These are phyloP conservation scores for Bibio marci DNA, from an alignment of 2,888 invertebrate genomes.

Conservation along the genomic window DNA sequence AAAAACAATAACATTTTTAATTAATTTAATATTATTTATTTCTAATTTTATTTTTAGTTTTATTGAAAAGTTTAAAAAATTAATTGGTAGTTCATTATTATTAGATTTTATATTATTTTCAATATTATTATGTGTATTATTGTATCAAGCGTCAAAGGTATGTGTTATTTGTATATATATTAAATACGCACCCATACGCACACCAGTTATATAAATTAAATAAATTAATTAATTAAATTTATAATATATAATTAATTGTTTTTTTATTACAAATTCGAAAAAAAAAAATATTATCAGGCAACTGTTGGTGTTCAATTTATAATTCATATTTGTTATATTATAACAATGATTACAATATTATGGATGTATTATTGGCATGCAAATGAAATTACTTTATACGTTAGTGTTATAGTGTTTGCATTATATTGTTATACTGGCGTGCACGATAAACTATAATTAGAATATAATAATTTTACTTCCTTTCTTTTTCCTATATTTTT, in stretches of 20 bases:
- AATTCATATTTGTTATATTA: slow-evolving; percentile 6
- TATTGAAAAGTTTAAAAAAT: not conserved
- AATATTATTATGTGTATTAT: slow-evolving; percentile 5
- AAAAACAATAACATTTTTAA: too few relatives aligned
- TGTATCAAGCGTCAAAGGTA: slow-evolving; percentile 7
- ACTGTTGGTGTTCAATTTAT: slow-evolving; percentile 2
- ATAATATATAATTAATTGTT: not conserved
- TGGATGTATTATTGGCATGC: slow-evolving; percentile 9
- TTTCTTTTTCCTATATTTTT: not conserved
- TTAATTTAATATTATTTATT: not conserved
- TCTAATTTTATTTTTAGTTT: not conserved
- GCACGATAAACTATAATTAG: too few relatives aligned
- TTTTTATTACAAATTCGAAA: too few relatives aligned
- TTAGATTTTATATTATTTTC: slow-evolving; percentile 8
- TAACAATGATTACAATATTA: slow-evolving; percentile 7
- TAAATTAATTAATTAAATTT: too few relatives aligned
- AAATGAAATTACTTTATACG: slow-evolving; percentile 6
- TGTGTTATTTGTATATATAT: not conserved
- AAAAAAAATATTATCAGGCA: too few relatives aligned
- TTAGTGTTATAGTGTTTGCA: not conserved
- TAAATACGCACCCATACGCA: not conserved
- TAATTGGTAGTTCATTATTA: slow-evolving; percentile 5
- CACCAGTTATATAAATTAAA: too few relatives aligned
- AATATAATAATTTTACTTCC: not conserved
- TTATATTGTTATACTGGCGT: not conserved